These are phyloP conservation scores for Epinephelus awoara DNA, from an alignment of 2,797 vertebrate species.

Conservation along the genomic window DNA sequence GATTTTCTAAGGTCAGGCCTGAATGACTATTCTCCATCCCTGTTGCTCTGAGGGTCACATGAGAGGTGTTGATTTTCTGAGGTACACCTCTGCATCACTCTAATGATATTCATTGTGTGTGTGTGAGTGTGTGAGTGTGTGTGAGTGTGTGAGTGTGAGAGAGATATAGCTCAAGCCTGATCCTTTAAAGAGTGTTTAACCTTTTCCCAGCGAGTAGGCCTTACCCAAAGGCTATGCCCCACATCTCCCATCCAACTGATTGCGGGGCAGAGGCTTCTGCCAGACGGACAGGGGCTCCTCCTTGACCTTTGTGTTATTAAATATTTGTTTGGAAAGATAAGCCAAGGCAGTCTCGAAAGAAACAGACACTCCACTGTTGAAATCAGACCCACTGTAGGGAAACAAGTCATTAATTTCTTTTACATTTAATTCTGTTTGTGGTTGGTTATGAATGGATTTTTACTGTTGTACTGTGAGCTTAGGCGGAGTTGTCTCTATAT, in stretches of 20 bases:
- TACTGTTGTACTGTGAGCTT: neutral
- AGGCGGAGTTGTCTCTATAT: neutral
- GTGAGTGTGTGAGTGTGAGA: neutral
- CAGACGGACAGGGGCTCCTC: constrained; percentile 60
- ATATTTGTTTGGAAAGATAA: constrained; percentile 79
- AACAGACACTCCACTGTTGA: constrained; percentile 36
- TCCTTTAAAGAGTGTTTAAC: constrained; percentile 77
- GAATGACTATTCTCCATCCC: constrained; percentile 52
- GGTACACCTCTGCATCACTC: constrained; percentile 52
- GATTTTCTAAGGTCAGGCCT: constrained; percentile 66
- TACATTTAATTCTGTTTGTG: constrained; percentile 8
- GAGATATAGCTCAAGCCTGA: constrained; percentile 29
- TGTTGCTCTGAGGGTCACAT: constrained; percentile 60
- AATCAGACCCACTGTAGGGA: constrained; percentile 21
- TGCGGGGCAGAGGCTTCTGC: constrained; percentile 54
- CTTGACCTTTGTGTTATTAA: constrained; percentile 84
- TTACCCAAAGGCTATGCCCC: constrained; percentile 67
- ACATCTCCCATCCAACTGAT: constrained; percentile 70
- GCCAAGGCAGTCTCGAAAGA: constrained; percentile 39
- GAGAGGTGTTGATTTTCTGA: constrained; percentile 58
- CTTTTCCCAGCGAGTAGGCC: constrained; percentile 71
- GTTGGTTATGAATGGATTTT: neutral
- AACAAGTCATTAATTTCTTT: constrained; percentile 4
- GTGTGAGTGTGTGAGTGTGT: constrained; percentile 1
- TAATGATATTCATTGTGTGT: constrained; percentile 76